Base-by-base conservation (phyloP, 2,888 invertebrate genomes). In the Parnassius glacialis region DNA sequence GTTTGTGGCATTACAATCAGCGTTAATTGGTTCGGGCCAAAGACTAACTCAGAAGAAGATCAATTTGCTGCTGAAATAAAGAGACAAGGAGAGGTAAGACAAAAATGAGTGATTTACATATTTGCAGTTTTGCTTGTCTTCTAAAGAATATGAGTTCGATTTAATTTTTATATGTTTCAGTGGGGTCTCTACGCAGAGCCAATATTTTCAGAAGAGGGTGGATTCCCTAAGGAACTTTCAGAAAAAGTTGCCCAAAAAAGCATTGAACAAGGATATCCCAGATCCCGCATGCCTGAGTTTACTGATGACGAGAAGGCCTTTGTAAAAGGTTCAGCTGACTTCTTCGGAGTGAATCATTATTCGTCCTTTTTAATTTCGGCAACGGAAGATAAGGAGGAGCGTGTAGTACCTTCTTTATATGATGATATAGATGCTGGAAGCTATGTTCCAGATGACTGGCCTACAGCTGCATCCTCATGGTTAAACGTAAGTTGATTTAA, bases 341-440 rank as follows among this genome's bases (percentile, higher is more conserved):
- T 88, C 73, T 80, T 87, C n/a, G 87, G 95, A 1, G 83, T 96
- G 2, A 96, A 96, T 73, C 93, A 94, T 64, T 96, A 96, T 75
- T 93, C 94, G 0, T 78, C 92, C 0, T 70, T 1, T 0, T 44
- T 78, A 2, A 61, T 82, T 10, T 80, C 82, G 0, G 80, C 81
- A 0, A 71, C 73, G 0, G 70, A 79, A 11, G 57, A 78, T 20
- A 70, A 72, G 20, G n/a, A 10, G 0, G 42, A 65, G 0, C 13
- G 68, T 9, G 59, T 70, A 0, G 76, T 78, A 1, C 84, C 84
- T 2, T 83, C 82, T 0, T 2, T 79, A 9, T 43, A 62, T 12
- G 77, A 79, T 64, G 87, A 88, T 61, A 64, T 70, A 10, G 75
- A 71, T 55, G 73, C 74, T 2, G 78, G 73, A 0, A 2, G 13